Conservation (phyloP, 64 coral and sea anemone species). For the Actinia equina region DNA sequence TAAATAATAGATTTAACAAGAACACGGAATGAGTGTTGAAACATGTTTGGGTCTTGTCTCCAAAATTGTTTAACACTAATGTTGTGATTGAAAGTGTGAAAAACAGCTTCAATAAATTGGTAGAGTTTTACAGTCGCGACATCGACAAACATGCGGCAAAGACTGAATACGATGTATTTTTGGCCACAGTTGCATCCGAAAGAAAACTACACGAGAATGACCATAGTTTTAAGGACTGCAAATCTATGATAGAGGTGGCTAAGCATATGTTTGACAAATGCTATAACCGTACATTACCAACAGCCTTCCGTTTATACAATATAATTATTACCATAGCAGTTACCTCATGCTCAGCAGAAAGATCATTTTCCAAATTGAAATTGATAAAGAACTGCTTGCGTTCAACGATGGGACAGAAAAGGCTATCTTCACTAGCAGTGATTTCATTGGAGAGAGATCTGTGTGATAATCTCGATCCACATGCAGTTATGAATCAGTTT, state of each 20-base stretch:
- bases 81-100: background rate
- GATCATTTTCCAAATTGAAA: background rate
- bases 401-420: background rate
- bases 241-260: too few relatives aligned
- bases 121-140: background rate
- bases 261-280: too few relatives aligned
- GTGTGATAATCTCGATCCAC: too few relatives aligned
- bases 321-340: too few relatives aligned
- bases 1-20: background rate
- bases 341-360: too few relatives aligned
- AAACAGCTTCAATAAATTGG: background rate
- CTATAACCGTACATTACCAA: too few relatives aligned
- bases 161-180: background rate
- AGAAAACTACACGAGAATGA: too few relatives aligned
- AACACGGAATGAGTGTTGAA: background rate
- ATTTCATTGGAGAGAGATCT: background rate
- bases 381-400: background rate
- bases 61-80: background rate
- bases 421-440: background rate
- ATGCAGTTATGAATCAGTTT: too few relatives aligned
- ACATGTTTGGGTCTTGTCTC: background rate
- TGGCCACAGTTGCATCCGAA: too few relatives aligned
- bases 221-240: too few relatives aligned
- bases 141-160: background rate
- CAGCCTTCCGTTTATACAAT: too few relatives aligned